phyloP scores from a whole-genome alignment of 2,113 vertebrate species.

The Rhea pennata region DNA sequence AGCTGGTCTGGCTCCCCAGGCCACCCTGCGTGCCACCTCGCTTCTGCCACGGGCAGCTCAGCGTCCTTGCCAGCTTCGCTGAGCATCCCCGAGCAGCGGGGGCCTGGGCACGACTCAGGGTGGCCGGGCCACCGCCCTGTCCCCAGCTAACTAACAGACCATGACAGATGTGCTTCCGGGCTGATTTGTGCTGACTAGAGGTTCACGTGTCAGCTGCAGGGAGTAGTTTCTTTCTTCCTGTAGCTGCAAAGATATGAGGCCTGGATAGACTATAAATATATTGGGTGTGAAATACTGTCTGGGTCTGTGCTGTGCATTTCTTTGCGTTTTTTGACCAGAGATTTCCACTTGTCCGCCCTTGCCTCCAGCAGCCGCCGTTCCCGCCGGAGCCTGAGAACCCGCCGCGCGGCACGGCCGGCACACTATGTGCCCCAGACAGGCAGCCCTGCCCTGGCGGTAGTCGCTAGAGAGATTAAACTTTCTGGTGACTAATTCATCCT shows the following conservation, averaged over 20 bases:
- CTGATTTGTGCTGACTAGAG: not conserved
- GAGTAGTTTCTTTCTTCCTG: not conserved
- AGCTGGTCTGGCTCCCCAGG: not conserved
- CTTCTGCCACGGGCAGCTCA: not conserved
- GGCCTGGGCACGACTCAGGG: not conserved
- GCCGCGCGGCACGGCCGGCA: too few species aligned
- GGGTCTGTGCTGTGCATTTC: not conserved
- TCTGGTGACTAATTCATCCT: not conserved
- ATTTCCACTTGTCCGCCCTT: not conserved
- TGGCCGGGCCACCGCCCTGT: too few species aligned
- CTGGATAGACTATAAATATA: not conserved
- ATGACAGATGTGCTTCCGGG: not conserved
- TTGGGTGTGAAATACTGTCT: accelerated
- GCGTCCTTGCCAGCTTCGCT: not conserved
- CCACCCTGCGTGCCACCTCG: accelerated
- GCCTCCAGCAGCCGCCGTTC: too few species aligned
- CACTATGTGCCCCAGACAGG: not conserved
- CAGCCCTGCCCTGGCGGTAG: too few species aligned
- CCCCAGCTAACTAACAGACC: not conserved
- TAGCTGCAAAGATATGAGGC: not conserved
- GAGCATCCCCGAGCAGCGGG: not conserved
- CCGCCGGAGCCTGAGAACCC: too few species aligned
- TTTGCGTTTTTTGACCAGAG: accelerated
- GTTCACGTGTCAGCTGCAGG: not conserved
- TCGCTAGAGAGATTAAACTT: not conserved